Base-by-base conservation (phyloP, 2,888 invertebrate genomes). In the Idaea aversata region DNA sequence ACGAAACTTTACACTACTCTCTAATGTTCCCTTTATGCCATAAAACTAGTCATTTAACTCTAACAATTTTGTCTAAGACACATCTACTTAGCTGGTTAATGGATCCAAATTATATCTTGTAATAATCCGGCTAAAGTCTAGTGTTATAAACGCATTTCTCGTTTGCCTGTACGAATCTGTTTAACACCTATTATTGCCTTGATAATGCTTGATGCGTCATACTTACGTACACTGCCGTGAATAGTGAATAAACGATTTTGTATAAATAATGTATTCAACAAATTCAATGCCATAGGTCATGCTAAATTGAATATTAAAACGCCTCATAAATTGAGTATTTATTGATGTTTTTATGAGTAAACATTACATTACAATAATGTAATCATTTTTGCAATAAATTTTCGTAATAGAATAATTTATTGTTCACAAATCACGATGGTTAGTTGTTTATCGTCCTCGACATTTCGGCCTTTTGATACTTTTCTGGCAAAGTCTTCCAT, bases 1-100 rank as follows among this genome's bases (percentile, higher is more conserved):
- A 66, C 69, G 67, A 66, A 64, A 59, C 59, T 25, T 25, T 34
- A 59, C 34, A 59, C 59, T 34, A 16, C 34, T 34, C 59, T 16
- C 15, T 58, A 7, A 59, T 59, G 15, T 34, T 25, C 34, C 34
- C 59, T 59, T 59, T 59, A 59, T 59, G 15, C 3, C 59, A 13
- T 25, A 25, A 25, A 59, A 59, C 59, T 59, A 34, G 34, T 59
- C 15, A 34, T 13, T 58, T 34, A 59, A 59, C 15, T 59, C 34
- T 0, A 47, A 47, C 47, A 13, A 47, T 47, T 47, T 47, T 13
- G 47, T 47, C 47, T 47, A 47, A 47, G 13, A 13, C 10, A 10
- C 47, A 6, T 47, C 13, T 47, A 47, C 13, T 7, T 13, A 47
- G 47, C 7, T 10, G 7, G 7, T 47, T 13, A 13, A 47, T 25